A percentile compares a stretch with the other conserved stretches of the same genome.
Conservation (phyloP, 2,113 vertebrate species). For the Mohoua ochrocephala region DNA sequence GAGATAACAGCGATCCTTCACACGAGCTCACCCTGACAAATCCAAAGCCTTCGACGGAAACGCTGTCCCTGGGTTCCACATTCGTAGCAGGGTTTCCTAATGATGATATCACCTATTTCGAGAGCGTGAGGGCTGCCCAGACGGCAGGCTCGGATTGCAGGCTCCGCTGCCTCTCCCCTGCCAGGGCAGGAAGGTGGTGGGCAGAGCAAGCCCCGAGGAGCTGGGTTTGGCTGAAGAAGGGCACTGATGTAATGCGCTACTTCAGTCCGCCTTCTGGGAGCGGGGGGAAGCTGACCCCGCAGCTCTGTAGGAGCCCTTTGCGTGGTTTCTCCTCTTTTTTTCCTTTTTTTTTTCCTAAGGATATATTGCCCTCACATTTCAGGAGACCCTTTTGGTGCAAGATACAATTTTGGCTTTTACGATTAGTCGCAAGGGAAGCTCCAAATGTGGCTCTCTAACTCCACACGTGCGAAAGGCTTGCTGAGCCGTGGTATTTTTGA, state of each 20-base stretch:
- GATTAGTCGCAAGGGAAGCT: background rate
- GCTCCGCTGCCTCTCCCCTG: background rate
- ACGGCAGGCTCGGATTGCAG: background rate
- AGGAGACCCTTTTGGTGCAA: background rate
- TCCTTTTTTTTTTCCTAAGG: too few relatives aligned
- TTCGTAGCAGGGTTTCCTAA: background rate
- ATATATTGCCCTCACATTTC: background rate
- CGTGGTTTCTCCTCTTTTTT: rapidly evolving
- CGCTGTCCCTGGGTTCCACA: background rate
- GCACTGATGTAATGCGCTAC: background rate
- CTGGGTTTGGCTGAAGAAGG: background rate
- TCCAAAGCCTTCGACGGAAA: background rate
- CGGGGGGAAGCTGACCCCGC: background rate
- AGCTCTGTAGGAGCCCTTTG: background rate
- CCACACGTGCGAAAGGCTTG: rapidly evolving
- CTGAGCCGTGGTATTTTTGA: background rate
- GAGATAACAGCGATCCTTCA: background rate
- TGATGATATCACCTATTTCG: background rate
- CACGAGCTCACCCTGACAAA: background rate
- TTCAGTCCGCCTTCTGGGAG: background rate
- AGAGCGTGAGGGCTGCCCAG: background rate
- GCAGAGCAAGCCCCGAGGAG: background rate
- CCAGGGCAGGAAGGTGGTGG: background rate
- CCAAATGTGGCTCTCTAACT: background rate
- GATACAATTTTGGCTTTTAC: rapidly evolving